phyloP scores from a whole-genome alignment of 2,113 vertebrate species.

The Menidia beryllina region DNA sequence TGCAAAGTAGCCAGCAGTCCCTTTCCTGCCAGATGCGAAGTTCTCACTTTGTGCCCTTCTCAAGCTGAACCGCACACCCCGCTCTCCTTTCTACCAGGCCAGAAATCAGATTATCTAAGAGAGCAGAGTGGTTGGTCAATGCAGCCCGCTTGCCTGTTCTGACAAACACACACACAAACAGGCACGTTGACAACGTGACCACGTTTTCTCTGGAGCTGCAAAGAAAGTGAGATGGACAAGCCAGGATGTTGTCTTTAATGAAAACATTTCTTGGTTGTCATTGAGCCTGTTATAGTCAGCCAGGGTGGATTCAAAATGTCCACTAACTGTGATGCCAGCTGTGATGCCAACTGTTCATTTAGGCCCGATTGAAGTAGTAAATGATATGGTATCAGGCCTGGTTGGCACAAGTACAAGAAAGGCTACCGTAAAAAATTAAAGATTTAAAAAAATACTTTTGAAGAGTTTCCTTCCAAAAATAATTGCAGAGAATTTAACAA shows the following conservation, averaged over 20 bases:
- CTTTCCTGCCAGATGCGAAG: slow-evolving; percentile 18
- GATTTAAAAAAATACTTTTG: no score
- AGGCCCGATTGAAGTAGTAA: slow-evolving; percentile 49
- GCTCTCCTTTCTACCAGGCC: not conserved
- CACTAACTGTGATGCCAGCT: slow-evolving; percentile 24
- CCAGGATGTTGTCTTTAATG: slow-evolving; percentile 37
- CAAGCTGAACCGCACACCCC: slow-evolving; percentile 19
- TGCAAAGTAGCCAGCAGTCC: slow-evolving; percentile 23
- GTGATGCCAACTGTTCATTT: slow-evolving; percentile 59
- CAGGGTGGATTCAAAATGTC: slow-evolving; percentile 47
- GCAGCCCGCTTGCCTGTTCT: slow-evolving; percentile 49
- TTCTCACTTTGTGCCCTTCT: slow-evolving; percentile 49
- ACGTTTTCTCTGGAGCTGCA: not conserved
- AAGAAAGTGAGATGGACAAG: slow-evolving; percentile 15
- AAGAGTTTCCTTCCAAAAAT: slow-evolving; percentile 46
- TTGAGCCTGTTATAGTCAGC: not conserved
- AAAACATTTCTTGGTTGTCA: slow-evolving; percentile 50
- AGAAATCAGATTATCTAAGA: slow-evolving; percentile 66
- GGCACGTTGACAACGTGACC: not conserved
- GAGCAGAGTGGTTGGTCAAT: slow-evolving; percentile 66
- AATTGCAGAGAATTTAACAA: slow-evolving; percentile 3
- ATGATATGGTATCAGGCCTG: slow-evolving; percentile 52
- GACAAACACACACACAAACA: slow-evolving; percentile 9
- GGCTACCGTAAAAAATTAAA: no score
- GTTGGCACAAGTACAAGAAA: slow-evolving; percentile 14